Evolutionary conservation across 2,888 invertebrate species (phyloP), one percentile per base, ranked within the genome.

Genomic region (Resseliella maxima): DNA sequence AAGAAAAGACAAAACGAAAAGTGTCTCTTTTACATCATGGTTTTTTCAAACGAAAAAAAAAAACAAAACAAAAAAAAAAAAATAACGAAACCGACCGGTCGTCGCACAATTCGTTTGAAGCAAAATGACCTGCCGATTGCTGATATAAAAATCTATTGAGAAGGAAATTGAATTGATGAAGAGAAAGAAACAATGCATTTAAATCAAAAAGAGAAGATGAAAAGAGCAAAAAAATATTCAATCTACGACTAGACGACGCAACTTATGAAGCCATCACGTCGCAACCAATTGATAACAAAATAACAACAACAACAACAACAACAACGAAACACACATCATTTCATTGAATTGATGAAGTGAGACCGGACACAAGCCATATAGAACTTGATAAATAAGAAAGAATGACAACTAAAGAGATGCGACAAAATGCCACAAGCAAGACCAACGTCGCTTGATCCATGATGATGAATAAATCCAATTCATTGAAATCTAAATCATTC

Each of bases 181-280:
- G 10, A 59, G 2, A 24, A 59, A n/a, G 24, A 10, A n/a, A 59
- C n/a, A 15, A 59, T 59, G 50, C 5, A 50, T 24, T 59, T 24
- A 59, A 59, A 59, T 59, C 59, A 59, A 59, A n/a, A n/a, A n/a
- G n/a, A n/a, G n/a, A n/a, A n/a, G n/a, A n/a, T n/a, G n/a, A n/a
- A n/a, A n/a, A n/a, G n/a, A n/a, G n/a, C n/a, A n/a, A n/a, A n/a
- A n/a, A n/a, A 59, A 2, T 24, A 24, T 24, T 24, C n/a, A 24
- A 72, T 72, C 72, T 72, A 72, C 72, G 72, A 36, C 72, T 72
- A 72, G 72, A 72, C 72, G 72, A 18, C 72, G 72, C 35, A 72
- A 12, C 72, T 35, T 35, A 36, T 72, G 72, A 36, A 35, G 72
- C 35, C 72, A 35, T 72, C 36, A 72, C n/a, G 72, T 72, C 72